Percentiles rank a stretch among this genome's conserved stretches.
These are phyloP conservation scores for Lampris megalopsis DNA, from an alignment of 2,113 vertebrate species.

Conservation along the genomic window DNA sequence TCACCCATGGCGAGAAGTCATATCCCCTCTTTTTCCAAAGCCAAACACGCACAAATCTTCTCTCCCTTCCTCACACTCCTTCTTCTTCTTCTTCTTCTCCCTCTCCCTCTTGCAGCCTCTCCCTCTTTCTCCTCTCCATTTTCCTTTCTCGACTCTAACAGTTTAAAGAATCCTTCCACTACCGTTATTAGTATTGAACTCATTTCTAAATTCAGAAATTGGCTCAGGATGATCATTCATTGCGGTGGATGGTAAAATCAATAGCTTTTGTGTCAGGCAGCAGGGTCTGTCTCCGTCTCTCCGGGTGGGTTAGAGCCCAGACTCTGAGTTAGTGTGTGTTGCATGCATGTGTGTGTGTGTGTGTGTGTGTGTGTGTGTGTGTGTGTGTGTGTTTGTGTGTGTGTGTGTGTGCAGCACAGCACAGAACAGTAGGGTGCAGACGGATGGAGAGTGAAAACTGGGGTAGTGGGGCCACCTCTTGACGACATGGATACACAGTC, in stretches of 20 bases:
- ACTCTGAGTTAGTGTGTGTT: constrained; percentile 16
- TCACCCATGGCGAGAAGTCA: constrained; percentile 63
- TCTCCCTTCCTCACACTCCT: constrained; percentile 42
- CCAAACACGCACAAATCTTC: constrained; percentile 74
- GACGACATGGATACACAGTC: constrained; percentile 81
- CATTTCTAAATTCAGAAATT: constrained; percentile 83
- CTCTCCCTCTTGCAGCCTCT: constrained; percentile 13
- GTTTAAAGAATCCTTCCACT: constrained; percentile 80
- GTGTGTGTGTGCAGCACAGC: constrained; percentile 47
- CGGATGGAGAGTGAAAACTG: constrained; percentile 81
- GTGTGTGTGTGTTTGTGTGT: constrained; percentile 19
- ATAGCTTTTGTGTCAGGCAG: constrained; percentile 80
- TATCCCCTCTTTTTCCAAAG: constrained; percentile 62
- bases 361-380: constrained; percentile 13
- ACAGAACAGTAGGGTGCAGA: constrained; percentile 71
- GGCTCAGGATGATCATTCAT: constrained; percentile 84
- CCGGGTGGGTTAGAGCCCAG: constrained; percentile 58
- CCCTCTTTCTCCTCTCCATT: constrained; percentile 13
- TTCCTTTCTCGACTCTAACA: constrained; percentile 54
- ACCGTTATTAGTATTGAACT: constrained; percentile 84
- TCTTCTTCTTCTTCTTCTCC: constrained; percentile 12
- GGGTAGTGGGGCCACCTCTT: constrained; percentile 87
- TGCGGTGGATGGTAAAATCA: constrained; percentile 85
- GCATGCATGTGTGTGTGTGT: constrained; percentile 25
- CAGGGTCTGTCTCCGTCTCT: constrained; percentile 71